Percentiles rank a stretch among this genome's conserved stretches.
Conservation (phyloP, 37 sponge, comb jelly and placozoan genomes). For the Halisarca cf. caerulea region DNA sequence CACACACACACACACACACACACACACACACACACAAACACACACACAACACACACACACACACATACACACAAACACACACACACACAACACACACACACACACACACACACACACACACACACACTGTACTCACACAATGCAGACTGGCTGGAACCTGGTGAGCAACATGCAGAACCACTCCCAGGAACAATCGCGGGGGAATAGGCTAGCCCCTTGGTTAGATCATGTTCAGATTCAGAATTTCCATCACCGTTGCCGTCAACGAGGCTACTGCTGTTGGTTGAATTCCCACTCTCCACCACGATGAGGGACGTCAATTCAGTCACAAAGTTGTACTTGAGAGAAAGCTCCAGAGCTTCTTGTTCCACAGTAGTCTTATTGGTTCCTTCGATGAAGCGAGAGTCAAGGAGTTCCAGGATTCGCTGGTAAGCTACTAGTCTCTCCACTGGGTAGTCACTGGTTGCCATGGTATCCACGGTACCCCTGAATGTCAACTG, state of each 20-base stretch:
- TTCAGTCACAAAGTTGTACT: constrained; percentile 79
- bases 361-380: constrained; percentile 4
- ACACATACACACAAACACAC: no score
- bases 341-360: constrained; percentile 46
- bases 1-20: no score
- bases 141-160: no score
- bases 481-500: constrained; percentile 18
- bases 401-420: constrained; percentile 27
- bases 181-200: no score
- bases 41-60: no score
- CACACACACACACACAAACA: constrained; percentile 10
- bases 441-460: constrained; percentile 32
- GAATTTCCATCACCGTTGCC: no score
- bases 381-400: background rate
- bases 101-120: constrained; percentile 1
- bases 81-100: background rate
- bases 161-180: no score
- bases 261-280: background rate
- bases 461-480: constrained; percentile 9
- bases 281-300: constrained; percentile 13
- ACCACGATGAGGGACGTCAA: constrained; percentile 78
- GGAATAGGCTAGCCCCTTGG: no score
- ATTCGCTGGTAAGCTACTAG: constrained; percentile 52
- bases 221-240: no score
- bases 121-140: no score